Percentiles rank a stretch among this genome's conserved stretches.
Conservation (phyloP, 1,140 invertebrate genomes). For the Saxidomus purpurata region DNA sequence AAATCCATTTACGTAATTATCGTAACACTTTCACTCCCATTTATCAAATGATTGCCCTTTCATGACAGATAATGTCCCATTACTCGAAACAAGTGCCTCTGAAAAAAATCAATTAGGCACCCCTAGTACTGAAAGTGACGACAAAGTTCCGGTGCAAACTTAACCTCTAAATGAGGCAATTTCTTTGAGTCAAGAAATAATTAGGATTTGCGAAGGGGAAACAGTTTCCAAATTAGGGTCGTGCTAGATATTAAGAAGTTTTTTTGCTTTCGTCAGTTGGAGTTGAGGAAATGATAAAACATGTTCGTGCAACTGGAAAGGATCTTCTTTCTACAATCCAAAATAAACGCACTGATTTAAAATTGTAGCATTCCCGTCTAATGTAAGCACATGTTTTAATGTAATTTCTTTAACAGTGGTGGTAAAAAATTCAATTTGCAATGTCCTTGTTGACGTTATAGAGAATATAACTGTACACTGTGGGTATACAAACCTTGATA, state of each 20-base stretch:
- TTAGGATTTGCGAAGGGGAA: conserved; percentile 8
- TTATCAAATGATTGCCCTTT: conserved; percentile 37
- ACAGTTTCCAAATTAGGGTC: background rate
- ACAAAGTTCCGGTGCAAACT: background rate
- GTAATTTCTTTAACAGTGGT: no score
- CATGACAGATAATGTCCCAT: conserved; percentile 9
- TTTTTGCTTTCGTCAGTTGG: background rate
- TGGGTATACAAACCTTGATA: no score
- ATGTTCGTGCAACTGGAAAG: no score
- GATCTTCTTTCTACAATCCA: no score
- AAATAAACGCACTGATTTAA: no score
- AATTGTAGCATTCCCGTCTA: no score
- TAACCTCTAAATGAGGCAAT: conserved; percentile 27
- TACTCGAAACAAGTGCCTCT: conserved; percentile 30
- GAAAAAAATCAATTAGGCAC: conserved; percentile 26
- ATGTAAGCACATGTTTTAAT: no score
- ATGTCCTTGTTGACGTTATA: no score
- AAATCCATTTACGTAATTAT: conserved; percentile 52
- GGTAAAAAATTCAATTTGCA: no score
- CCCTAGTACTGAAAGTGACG: background rate
- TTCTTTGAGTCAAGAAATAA: conserved; percentile 25
- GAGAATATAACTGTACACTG: no score
- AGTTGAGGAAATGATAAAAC: background rate
- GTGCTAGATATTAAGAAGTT: background rate
- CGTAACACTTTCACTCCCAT: conserved; percentile 31